Base-by-base conservation (phyloP, 2,797 vertebrate genomes). In the Anguilla megastoma region DNA sequence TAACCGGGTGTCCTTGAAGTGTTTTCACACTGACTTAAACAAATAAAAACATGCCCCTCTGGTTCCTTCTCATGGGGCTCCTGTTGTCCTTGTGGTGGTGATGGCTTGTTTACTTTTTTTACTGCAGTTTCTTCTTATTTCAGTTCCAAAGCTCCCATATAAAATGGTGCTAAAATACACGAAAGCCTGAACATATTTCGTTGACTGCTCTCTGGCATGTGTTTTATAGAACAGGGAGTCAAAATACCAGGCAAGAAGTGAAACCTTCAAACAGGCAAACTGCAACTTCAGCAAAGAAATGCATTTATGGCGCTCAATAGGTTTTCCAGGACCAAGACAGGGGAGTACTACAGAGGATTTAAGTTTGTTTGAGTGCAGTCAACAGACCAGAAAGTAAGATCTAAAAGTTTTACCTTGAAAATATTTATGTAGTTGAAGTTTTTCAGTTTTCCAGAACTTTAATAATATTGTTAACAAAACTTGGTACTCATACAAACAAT, bases 181-280 rank as follows among this genome's bases (percentile, higher is more conserved):
- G 79, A 82, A 82, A 82, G 79, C 79, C 45, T 82, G 45, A 82
- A 82, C 9, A 82, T 82, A 82, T 87, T 87, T 54, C 27, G 27
- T 76, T 87, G 33, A 80, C 54, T 60, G 36, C 45, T 27, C 52
- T 58, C 50, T 56, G 74, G 45, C 33, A 50, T 86, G 79, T 87
- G 56, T 56, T 87, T 87, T 80, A 82, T 80, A 41, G 86, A 58
- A 54, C 8, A 85, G 30, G 14, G 33, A 58, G 50, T 52, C 30
- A 84, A 79, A 41, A 54, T 58, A 69, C 83, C 36, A 27, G 71
- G 79, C 14, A 58, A 74, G 21, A 50, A 50, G 33, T 18, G 85
- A 36, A 85, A 24, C 18, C 56, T 45, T 45, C 27, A 36, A 85
- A 85, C 50, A 85, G 84, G 54, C 84, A 9, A 85, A 54, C 60